Percentiles rank a stretch among this genome's conserved stretches.
These are phyloP conservation scores for Himalopsyche japonica DNA, from an alignment of 2,888 invertebrate species.

Conservation along the genomic window DNA sequence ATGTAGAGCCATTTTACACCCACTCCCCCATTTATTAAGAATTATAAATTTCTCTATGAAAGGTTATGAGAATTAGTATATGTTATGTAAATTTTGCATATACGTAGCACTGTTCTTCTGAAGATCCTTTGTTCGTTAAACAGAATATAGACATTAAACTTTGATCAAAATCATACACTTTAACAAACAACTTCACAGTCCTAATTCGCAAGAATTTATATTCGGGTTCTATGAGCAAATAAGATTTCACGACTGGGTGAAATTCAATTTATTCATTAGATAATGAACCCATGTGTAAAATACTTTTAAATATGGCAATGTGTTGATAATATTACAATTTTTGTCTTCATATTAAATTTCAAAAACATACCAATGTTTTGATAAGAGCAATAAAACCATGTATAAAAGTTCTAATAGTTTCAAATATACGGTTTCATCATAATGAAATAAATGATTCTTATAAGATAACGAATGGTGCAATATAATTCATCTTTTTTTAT, in stretches of 20 bases:
- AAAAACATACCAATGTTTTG: no score
- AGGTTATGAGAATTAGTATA: not conserved
- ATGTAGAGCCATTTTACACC: not conserved
- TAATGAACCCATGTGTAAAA: not conserved
- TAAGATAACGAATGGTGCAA: no score
- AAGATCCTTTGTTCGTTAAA: constrained; percentile 24
- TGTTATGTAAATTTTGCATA: not conserved
- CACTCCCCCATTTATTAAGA: not conserved
- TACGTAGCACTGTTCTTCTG: not conserved
- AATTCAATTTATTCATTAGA: constrained; percentile 7
- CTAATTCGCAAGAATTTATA: constrained; percentile 20
- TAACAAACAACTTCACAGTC: constrained; percentile 18
- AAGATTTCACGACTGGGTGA: not conserved
- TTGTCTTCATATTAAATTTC: no score
- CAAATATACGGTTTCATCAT: no score
- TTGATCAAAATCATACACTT: constrained; percentile 29
- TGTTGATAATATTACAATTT: no score
- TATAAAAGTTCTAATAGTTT: no score
- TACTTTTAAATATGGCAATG: no score
- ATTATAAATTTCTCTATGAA: not conserved
- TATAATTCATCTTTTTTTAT: no score
- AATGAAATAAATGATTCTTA: no score
- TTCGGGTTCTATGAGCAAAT: not conserved
- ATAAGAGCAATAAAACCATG: no score
- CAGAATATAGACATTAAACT: constrained; percentile 26